These are phyloP conservation scores for Torymus aiolomorphi DNA, from an alignment of 2,888 invertebrate species.

Conservation along the genomic window DNA sequence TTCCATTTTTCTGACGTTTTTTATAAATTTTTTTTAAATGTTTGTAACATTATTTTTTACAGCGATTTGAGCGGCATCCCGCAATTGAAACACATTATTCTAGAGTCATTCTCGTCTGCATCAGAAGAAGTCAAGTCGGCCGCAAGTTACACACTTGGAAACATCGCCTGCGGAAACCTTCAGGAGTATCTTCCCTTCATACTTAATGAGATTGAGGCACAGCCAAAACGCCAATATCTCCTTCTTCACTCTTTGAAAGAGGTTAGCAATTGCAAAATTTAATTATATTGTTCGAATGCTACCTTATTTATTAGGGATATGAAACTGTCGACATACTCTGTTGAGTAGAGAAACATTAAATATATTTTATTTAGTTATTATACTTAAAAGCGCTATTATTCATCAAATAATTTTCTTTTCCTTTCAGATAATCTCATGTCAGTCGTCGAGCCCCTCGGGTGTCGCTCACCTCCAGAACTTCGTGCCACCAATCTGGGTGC, in stretches of 20 bases:
- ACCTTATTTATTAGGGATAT: too few relatives aligned
- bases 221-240: slow-evolving; percentile 96
- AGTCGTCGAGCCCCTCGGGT: slow-evolving; percentile 78
- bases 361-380: too few relatives aligned
- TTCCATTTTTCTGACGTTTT: neutral
- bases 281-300: too few relatives aligned
- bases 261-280: slow-evolving; percentile 76
- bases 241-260: slow-evolving; percentile 98
- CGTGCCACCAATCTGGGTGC: slow-evolving; percentile 93
- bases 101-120: slow-evolving; percentile 91
- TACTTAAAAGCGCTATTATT: neutral
- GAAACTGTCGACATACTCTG: too few relatives aligned
- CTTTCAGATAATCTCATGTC: slow-evolving; percentile 80
- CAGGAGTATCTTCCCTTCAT: slow-evolving; percentile 96
- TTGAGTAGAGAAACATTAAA: too few relatives aligned
- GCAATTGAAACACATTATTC: slow-evolving; percentile 85
- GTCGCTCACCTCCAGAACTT: slow-evolving; percentile 79
- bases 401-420: slow-evolving; percentile 3
- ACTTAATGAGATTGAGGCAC: slow-evolving; percentile 93
- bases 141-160: slow-evolving; percentile 97
- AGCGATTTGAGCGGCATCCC: slow-evolving; percentile 88
- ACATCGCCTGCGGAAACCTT: slow-evolving; percentile 96
- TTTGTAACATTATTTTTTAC: slow-evolving; percentile 59
- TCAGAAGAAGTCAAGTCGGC: slow-evolving; percentile 99
- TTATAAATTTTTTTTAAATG: neutral